Evolutionary conservation across 2,888 invertebrate genomes (phyloP), one percentile per base, ranked within the genome.

Genomic region (Melipona beecheii): DNA sequence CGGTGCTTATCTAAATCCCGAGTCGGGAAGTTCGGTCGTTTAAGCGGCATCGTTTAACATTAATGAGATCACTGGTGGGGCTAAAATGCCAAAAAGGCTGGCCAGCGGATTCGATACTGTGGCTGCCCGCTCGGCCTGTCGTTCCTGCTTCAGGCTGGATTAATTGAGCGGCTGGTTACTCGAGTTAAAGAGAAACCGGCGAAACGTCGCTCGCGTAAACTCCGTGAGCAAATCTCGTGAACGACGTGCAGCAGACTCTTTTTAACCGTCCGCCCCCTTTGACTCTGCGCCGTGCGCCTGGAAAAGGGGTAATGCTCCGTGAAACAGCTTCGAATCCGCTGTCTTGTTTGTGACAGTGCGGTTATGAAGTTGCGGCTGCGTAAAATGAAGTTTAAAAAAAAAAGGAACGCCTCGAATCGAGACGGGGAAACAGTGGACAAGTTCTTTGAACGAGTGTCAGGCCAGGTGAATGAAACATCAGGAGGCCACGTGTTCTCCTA

Each of bases 61-160:
- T 91, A 91, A 92, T 90, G 91, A 91, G 91, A 91, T 91, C 89
- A 90, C 91, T 64, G 81, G 9, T 1, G 9, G 81, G 73, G 79
- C 83, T 70, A 62, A 82, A 73, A 73, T 82, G 73, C 36, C 68
- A 68, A 75, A 73, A 78, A 78, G 71, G 75, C 62, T n/a, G 6
- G 15, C 0, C 54, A 56, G 27, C 21, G 36, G 71, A 72, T 72
- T 65, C 83, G 75, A 64, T 65, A 75, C 24, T 27, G 43, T 43
- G 19, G 13, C 54, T 52, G 36, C 24, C 52, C 19, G 65, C 65
- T 43, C 43, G 43, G 43, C 27, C 27, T 43, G 43, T 43, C 24
- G 74, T 24, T 19, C 11, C 24, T 62, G 24, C 58, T 24, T 9
- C n/a, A 36, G 49, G 17, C 58, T 52, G 76, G 31, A 71, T 84